phyloP scores from a whole-genome alignment of 1,140 invertebrate species.

The Druon quercuslanigerum region DNA sequence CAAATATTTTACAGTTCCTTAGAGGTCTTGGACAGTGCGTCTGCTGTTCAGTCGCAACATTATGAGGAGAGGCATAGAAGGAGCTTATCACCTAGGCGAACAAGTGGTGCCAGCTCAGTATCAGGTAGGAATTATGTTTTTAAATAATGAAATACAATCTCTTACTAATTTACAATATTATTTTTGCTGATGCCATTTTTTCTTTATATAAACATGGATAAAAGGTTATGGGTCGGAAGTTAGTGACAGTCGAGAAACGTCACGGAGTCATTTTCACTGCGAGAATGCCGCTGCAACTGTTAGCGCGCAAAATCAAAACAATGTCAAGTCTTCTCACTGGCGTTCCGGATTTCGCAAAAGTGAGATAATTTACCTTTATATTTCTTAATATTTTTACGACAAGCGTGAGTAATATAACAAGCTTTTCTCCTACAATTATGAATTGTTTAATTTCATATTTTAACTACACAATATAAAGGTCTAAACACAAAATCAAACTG shows the following conservation, averaged over 20 bases:
- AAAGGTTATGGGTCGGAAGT: slow-evolving; percentile 85
- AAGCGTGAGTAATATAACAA: too few species aligned
- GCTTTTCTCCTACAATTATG: too few species aligned
- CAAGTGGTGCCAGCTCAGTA: slow-evolving; percentile 82
- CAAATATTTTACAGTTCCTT: slow-evolving; percentile 70
- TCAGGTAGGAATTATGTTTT: slow-evolving; percentile 75
- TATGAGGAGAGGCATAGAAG: slow-evolving; percentile 74
- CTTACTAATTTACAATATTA: too few species aligned
- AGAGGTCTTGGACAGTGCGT: slow-evolving; percentile 50
- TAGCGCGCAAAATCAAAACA: slow-evolving; percentile 57
- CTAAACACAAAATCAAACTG: too few species aligned
- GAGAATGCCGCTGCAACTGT: slow-evolving; percentile 60
- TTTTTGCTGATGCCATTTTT: background rate
- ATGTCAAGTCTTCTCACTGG: slow-evolving; percentile 71
- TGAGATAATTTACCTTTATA: slow-evolving; percentile 62
- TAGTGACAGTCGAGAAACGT: slow-evolving; percentile 80
- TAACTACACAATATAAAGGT: too few species aligned
- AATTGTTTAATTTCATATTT: too few species aligned
- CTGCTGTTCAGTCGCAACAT: slow-evolving; percentile 47
- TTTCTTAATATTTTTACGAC: slow-evolving; percentile 15
- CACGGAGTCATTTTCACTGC: slow-evolving; percentile 66
- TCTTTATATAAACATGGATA: slow-evolving; percentile 32
- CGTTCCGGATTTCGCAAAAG: slow-evolving; percentile 78
- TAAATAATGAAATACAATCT: too few species aligned
- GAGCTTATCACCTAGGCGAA: slow-evolving; percentile 73